These are phyloP conservation scores for Elaphurus davidianus DNA, from an alignment of 2,113 vertebrate species.

Conservation along the genomic window DNA sequence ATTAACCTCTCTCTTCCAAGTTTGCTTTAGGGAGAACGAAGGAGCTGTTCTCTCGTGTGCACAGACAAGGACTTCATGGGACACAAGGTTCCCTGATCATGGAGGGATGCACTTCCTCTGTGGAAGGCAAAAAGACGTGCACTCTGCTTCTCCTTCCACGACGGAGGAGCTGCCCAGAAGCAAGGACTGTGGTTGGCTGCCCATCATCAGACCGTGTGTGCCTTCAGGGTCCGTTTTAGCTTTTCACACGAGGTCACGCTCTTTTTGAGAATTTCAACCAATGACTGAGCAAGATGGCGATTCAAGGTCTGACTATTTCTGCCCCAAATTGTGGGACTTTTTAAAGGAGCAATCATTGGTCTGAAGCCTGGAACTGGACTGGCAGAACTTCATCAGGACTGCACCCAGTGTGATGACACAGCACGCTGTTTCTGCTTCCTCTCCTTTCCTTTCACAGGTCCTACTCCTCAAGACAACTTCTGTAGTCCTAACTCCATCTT, in stretches of 20 bases:
- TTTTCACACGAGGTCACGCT: neutral
- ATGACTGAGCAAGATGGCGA: neutral
- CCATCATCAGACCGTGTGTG: neutral
- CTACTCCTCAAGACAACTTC: neutral
- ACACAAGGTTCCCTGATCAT: neutral
- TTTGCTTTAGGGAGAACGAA: neutral
- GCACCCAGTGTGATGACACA: neutral
- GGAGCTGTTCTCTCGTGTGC: neutral
- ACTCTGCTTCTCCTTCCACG: neutral
- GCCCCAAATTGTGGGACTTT: neutral
- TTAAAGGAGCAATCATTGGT: neutral
- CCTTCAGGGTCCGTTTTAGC: neutral
- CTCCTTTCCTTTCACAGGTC: neutral
- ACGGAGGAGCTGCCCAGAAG: too few relatives aligned
- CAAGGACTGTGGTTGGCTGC: neutral
- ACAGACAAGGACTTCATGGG: neutral
- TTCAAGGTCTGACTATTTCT: neutral
- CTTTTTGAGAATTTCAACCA: neutral
- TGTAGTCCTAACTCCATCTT: neutral
- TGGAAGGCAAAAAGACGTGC: neutral
- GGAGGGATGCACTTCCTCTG: neutral
- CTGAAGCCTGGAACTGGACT: neutral
- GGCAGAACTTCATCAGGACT: neutral
- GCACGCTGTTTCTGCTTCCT: neutral
- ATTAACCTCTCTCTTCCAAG: neutral